Base-by-base conservation (phyloP, 2,888 invertebrate species). In the Saturnia japonica region DNA sequence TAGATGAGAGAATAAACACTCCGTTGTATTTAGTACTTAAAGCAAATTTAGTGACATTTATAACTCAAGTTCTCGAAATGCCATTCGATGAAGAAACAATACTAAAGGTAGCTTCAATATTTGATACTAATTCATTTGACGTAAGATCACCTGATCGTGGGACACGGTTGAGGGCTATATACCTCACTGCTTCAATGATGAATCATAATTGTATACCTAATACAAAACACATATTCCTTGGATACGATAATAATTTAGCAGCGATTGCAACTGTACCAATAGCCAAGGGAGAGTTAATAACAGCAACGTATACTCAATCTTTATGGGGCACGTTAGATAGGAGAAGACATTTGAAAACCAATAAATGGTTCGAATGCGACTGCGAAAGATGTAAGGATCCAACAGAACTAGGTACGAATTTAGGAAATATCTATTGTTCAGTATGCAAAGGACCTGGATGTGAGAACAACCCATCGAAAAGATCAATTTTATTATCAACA, bases 181-280 rank as follows among this genome's bases (percentile, higher is more conserved):
- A 96, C 83, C 94, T 96, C 0, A 94, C 94, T 70, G 95, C 96
- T 0, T 95, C 96, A 9, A 95, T 97, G 94, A 94, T 97, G 86
- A 95, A 96, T 69, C 97, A 97, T 82, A 95, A 96, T 78, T 97
- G 97, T 82, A 94, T 91, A 74, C 95, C 97, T 40, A 97, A 97
- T 82, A 96, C 96, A 0, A 94, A 95, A 68, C 97, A 97, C 82
- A 92, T 95, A 51, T 96, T 96, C 78, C 77, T 94, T 62, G 95
- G 95, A 70, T 94, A 95, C 19, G 94, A 95, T 67, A 94, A 94
- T 85, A 89, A 94, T 79, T 94, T 97, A 68, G 92, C 95, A 1
- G 88, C 97, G 40, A 93, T 96, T 77, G 96, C 97, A 22, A 95
- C 96, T 12, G 91, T 94, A 60, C 94, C 95, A 19, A 96, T 97